These are phyloP conservation scores for Pseudomugil tenellus DNA, from an alignment of 2,797 vertebrate genomes.

Conservation along the genomic window DNA sequence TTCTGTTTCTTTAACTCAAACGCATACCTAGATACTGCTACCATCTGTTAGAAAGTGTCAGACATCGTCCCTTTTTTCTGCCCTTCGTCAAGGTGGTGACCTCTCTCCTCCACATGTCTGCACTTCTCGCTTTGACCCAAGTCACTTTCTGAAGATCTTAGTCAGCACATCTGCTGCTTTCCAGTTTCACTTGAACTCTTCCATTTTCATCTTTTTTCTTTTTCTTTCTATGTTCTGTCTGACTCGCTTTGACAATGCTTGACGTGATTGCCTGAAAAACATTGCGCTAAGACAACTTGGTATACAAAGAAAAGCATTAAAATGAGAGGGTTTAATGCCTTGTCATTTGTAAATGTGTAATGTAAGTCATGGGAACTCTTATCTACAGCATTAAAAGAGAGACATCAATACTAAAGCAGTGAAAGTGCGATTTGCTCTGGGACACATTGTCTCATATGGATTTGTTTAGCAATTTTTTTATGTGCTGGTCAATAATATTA, in stretches of 20 bases:
- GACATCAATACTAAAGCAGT: conserved; percentile 11
- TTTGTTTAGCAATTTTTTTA: not conserved
- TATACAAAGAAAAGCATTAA: not conserved
- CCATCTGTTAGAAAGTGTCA: conserved; percentile 64
- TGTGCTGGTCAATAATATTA: not conserved
- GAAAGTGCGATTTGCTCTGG: not conserved
- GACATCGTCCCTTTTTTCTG: conserved; percentile 36
- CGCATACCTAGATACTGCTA: conserved; percentile 2
- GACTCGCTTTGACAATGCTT: not conserved
- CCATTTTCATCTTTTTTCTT: conserved; percentile 1
- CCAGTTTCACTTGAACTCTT: conserved; percentile 28
- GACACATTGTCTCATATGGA: not conserved
- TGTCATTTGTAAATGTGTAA: conserved; percentile 1
- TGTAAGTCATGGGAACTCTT: not conserved
- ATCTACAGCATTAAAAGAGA: not conserved
- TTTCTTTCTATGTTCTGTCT: not conserved
- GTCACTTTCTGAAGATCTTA: conserved; percentile 33
- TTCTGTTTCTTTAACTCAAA: conserved; percentile 1
- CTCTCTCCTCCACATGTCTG: conserved; percentile 39
- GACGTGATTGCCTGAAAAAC: conserved; percentile 1
- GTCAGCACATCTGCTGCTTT: conserved; percentile 58
- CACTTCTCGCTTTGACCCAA: conserved; percentile 28
- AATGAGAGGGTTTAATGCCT: not conserved
- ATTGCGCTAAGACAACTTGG: conserved; percentile 15
- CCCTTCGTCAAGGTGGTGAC: conserved; percentile 22